Evolutionary conservation across 1,140 invertebrate genomes (phyloP).

Genomic region (Potamilus streckersoni): DNA sequence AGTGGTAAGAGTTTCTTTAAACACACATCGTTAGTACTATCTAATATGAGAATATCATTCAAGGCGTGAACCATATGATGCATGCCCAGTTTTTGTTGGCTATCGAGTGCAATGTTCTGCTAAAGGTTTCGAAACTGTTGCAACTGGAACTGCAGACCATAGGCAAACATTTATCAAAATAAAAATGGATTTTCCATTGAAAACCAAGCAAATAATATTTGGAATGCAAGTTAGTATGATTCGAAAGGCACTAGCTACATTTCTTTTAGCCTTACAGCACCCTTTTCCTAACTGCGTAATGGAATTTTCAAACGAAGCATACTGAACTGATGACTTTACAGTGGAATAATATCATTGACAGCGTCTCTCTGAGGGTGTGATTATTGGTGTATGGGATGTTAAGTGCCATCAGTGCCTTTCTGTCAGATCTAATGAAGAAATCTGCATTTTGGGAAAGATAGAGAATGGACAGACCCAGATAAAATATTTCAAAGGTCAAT

Average conservation of each 20-base stretch:
- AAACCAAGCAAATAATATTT: conserved; percentile 34
- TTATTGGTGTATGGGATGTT: conserved; percentile 29
- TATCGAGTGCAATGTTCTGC: too few relatives aligned
- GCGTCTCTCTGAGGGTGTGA: conserved; percentile 18
- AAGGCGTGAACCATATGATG: too few relatives aligned
- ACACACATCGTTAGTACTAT: too few relatives aligned
- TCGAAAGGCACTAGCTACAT: conserved; percentile 30
- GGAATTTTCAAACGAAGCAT: conserved; percentile 21
- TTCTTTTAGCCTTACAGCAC: conserved; percentile 20
- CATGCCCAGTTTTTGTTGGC: too few relatives aligned
- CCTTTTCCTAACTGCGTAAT: conserved; percentile 7
- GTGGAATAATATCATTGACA: conserved; percentile 27
- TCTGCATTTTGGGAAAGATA: conserved; percentile 4
- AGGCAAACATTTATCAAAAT: conserved; percentile 15
- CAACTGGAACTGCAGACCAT: background rate
- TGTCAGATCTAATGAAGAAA: conserved; percentile 7
- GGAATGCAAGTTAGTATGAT: conserved; percentile 16
- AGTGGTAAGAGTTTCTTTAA: too few relatives aligned
- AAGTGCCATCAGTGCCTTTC: too few relatives aligned
- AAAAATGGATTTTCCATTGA: conserved; percentile 15
- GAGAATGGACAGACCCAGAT: background rate
- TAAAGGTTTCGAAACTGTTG: too few relatives aligned
- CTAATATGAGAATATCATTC: too few relatives aligned
- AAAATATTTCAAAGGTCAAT: conserved; percentile 2
- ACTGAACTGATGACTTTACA: conserved; percentile 12